These are phyloP conservation scores for Melanostoma scalare DNA, from an alignment of 2,888 invertebrate genomes.

Conservation along the genomic window DNA sequence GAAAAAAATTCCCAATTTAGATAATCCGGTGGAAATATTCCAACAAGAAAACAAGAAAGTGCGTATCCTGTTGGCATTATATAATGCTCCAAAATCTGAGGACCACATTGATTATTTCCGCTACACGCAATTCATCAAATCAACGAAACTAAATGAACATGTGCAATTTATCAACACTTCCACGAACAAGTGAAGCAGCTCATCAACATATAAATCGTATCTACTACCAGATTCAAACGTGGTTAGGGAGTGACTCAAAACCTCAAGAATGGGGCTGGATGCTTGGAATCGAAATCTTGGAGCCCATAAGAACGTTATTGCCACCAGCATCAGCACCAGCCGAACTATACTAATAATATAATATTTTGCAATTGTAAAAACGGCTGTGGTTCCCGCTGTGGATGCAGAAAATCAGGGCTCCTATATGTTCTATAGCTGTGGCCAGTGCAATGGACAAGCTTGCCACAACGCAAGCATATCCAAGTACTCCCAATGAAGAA, in stretches of 20 bases:
- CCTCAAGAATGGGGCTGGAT: neutral
- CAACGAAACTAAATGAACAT: neutral
- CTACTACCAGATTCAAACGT: neutral
- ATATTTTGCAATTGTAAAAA: neutral
- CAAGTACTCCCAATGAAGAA: no score
- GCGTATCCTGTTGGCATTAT: no score
- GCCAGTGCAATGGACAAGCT: conserved; percentile 9
- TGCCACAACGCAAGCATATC: neutral
- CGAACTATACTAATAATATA: no score
- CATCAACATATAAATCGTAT: neutral
- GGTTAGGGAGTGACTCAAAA: no score
- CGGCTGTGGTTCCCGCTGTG: neutral
- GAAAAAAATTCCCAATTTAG: no score
- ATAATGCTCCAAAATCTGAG: neutral
- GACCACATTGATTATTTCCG: neutral
- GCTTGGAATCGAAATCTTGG: neutral
- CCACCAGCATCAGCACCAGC: neutral
- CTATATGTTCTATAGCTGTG: neutral
- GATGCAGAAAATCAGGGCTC: conserved; percentile 5
- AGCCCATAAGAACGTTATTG: neutral
- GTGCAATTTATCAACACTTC: neutral
- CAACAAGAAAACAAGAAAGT: no score
- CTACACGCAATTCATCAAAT: conserved; percentile 7
- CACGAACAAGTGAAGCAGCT: neutral
- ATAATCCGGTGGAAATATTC: no score